Evolutionary conservation across 2,888 invertebrate species (phyloP), one percentile per base, ranked within the genome.

Genomic region (Nymphalis c-album): DNA sequence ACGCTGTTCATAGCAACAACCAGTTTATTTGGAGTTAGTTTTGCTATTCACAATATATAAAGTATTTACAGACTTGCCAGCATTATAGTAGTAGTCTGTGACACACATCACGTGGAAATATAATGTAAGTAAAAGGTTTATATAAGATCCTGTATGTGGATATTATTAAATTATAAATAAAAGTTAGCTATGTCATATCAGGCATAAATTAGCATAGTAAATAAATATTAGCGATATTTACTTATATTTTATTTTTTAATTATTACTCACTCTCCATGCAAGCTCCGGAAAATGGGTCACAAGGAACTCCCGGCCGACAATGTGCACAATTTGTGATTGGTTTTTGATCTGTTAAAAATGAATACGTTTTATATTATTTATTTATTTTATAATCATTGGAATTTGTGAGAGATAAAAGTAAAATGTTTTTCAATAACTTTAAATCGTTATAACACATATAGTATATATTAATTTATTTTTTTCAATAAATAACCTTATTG

Each of bases 201-300:
- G 63, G 67, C 67, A 60, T 67, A 55, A 62, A 51, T 53, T 67
- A 63, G 69, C 62, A 55, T 59, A 67, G 51, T 61, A 47, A 47
- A 53, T 66, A 48, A n/a, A 61, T 47, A 51, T 26, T 53, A 64
- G 58, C 57, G n/a, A 59, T 55, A 40, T 18, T 68, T 61, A 40
- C 50, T 5, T 47, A 64, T 69, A 67, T n/a, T n/a, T n/a, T 31
- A 0, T 48, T 18, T 13, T 22, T 47, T 40, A 40, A 17, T 48
- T 67, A 68, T 60, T 75, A 91, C 95, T 94, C 94, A 97, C 97
- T 96, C 94, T 95, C 95, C 83, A 96, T 94, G 87, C 97, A 97
- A 73, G 95, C 96, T 35, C 96, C 96, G 6, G 96, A 96, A 65
- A 94, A 93, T 26, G 95, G 95, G 85, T 97, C 96, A 79, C 97